Percentiles rank a stretch among this genome's conserved stretches.
Evolutionary conservation across 1,140 invertebrate genomes (phyloP).

Genomic region (Aphelenchoides avenae): DNA sequence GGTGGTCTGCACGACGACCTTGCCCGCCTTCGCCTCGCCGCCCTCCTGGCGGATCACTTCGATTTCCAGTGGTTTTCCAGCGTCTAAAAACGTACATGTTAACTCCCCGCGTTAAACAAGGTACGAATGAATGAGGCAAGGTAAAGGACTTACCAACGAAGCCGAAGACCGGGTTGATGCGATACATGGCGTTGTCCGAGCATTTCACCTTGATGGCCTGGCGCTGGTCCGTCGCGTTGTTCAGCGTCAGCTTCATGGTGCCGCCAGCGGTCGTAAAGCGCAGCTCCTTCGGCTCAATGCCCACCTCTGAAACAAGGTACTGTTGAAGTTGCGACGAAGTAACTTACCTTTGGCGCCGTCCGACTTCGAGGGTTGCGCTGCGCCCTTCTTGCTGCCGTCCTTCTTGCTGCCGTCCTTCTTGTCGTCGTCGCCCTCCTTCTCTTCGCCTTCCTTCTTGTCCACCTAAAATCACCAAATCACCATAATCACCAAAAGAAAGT

Average conservation of each 20-base stretch:
- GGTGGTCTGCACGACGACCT: conserved; percentile 30
- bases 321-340: not conserved
- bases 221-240: conserved; percentile 23
- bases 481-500: too few relatives aligned
- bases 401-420: conserved; percentile 12
- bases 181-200: conserved; percentile 44
- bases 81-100: conserved; percentile 19
- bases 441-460: conserved; percentile 1
- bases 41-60: conserved; percentile 30
- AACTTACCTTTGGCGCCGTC: conserved; percentile 14
- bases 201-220: conserved; percentile 47
- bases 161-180: conserved; percentile 32
- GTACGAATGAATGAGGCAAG: not conserved
- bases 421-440: conserved; percentile 1
- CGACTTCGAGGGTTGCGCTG: conserved; percentile 11
- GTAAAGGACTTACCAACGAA: conserved; percentile 14
- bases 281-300: conserved; percentile 17
- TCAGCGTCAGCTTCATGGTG: conserved; percentile 28
- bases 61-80: conserved; percentile 15
- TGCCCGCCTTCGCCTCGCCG: conserved; percentile 17
- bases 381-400: conserved; percentile 11
- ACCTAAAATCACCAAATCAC: too few relatives aligned
- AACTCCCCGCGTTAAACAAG: conserved; percentile 12
- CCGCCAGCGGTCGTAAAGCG: conserved; percentile 19
- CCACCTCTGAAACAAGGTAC: conserved; percentile 3